These are phyloP conservation scores for Zygogramma bicolorata DNA, from an alignment of 2,888 invertebrate species.

Conservation along the genomic window DNA sequence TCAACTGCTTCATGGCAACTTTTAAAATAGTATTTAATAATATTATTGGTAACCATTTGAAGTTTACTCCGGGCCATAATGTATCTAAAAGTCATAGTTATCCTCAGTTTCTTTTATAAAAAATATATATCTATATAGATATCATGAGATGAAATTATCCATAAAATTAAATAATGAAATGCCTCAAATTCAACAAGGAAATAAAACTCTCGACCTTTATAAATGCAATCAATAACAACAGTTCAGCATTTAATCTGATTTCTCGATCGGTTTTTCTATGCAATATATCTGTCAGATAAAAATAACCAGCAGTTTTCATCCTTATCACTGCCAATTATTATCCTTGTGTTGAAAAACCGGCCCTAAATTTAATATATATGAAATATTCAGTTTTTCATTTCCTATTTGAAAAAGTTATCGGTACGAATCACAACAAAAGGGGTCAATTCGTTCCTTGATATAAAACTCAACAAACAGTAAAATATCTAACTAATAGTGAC, in stretches of 20 bases:
- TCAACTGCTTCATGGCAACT: background rate
- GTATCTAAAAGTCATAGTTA: no score
- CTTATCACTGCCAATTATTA: no score
- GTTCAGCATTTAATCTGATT: no score
- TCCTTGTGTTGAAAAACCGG: no score
- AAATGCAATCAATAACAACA: background rate
- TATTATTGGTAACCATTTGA: constrained; percentile 4
- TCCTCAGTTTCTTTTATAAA: background rate
- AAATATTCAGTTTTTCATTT: background rate
- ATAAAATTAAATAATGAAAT: background rate
- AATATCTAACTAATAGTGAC: constrained; percentile 7
- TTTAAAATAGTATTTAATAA: background rate
- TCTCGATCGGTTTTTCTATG: no score
- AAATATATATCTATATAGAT: background rate
- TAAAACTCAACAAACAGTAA: constrained; percentile 3
- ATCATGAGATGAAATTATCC: background rate
- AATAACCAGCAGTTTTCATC: no score
- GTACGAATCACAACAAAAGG: background rate
- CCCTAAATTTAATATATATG: no score
- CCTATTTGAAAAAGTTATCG: background rate
- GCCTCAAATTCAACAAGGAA: background rate
- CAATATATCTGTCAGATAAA: no score
- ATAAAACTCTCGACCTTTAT: background rate
- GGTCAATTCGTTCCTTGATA: background rate
- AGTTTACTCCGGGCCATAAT: background rate